phyloP scores from a whole-genome alignment of 2,797 vertebrate species.

The Tokudaia muenninki region DNA sequence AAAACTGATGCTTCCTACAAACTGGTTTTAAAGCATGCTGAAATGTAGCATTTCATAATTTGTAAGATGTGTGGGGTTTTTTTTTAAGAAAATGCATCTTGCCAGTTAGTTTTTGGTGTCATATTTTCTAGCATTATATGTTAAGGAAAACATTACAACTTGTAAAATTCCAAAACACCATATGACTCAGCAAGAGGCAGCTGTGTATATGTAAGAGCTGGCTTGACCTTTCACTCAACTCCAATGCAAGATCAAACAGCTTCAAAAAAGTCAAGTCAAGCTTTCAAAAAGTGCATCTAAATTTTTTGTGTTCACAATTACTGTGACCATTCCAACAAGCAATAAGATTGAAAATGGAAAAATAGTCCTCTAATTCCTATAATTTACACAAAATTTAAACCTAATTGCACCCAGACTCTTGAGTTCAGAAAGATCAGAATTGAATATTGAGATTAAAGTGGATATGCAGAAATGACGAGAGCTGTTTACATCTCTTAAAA shows the following conservation, averaged over 20 bases:
- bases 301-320: slow-evolving; percentile 42
- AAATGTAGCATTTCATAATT: slow-evolving; percentile 50
- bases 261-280: slow-evolving; percentile 64
- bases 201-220: slow-evolving; percentile 15
- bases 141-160: slow-evolving; percentile 67
- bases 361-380: slow-evolving; percentile 32
- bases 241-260: slow-evolving; percentile 42
- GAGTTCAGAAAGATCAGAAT: slow-evolving; percentile 28
- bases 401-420: background rate
- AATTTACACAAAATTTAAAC: slow-evolving; percentile 41
- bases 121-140: slow-evolving; percentile 60
- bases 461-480: slow-evolving; percentile 30
- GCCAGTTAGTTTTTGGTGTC: slow-evolving; percentile 60
- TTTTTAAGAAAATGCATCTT: slow-evolving; percentile 65
- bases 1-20: slow-evolving; percentile 33
- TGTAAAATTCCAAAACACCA: slow-evolving; percentile 65
- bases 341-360: slow-evolving; percentile 8
- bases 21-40: background rate
- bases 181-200: slow-evolving; percentile 58
- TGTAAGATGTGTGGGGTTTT: slow-evolving; percentile 51
- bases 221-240: slow-evolving; percentile 67
- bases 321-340: slow-evolving; percentile 46
- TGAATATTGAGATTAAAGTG: slow-evolving; percentile 52
- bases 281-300: slow-evolving; percentile 58
- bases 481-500: slow-evolving; percentile 57